Evolutionary conservation across 2,113 vertebrate species (phyloP), one percentile per base, ranked within the genome.

Genomic region (Nerophis ophidion): DNA sequence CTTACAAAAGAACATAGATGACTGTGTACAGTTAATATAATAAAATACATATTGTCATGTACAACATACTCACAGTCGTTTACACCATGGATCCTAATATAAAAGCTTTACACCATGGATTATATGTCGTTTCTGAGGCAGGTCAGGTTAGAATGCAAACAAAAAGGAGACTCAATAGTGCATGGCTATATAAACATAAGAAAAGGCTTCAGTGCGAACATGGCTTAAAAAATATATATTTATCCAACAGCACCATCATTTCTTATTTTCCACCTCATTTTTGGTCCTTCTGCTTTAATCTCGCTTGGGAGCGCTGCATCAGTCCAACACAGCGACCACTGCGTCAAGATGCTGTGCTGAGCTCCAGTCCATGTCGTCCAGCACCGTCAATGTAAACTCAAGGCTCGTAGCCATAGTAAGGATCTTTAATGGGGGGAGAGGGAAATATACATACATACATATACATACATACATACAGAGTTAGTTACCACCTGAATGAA

Each of bases 371-470:
- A 53, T 52, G 26, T 26, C 3, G 26, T 26, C 26, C 26, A 26
- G 26, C 26, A 26, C 26, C 26, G 26, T 26, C 26, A 16, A 48
- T 45, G 36, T 57, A 53, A 67, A 15, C 52, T 89, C 65, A 90
- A 16, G 87, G 85, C 55, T 87, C 68, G 71, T 90, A 89, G 72
- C 80, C 88, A 42, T 85, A 86, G 57, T 89, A 89, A 16, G 82
- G 76, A 36, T 89, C 89, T 46, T 81, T 88, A 88, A 80, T 4
- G 13, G 11, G 49, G 26, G 4, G 57, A 70, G 48, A 80, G 36
- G 71, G 55, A 56, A 7, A 55, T 6, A 72, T 33, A 66, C 0
- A 62, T 12, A 6, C 5, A 56, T 3, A 13, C 54, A 56, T n/a
- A n/a, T n/a, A n/a, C n/a, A 72, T 33, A 66, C 0, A 62, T 12